Evolutionary conservation across 2,888 invertebrate species (phyloP).

Genomic region (Eucriotettix oculatus): DNA sequence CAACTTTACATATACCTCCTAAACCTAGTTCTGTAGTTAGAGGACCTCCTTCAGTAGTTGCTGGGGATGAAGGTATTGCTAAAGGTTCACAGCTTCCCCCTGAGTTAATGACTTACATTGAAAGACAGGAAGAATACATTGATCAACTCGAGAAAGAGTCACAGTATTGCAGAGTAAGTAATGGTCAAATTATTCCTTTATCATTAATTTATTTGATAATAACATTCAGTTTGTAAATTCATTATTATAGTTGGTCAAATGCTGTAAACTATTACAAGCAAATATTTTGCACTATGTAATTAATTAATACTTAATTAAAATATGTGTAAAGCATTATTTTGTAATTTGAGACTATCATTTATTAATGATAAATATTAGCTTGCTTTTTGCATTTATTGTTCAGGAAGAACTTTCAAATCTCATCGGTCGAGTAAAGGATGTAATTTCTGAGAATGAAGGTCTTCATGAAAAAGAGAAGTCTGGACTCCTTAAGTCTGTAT

Average conservation of each 20-base stretch:
- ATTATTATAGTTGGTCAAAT: too few relatives aligned
- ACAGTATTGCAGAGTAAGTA: conserved; percentile 54
- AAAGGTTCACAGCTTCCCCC: conserved; percentile 30
- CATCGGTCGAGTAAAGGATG: conserved; percentile 67
- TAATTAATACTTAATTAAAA: too few relatives aligned
- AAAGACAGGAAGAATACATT: conserved; percentile 75
- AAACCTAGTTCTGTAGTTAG: conserved; percentile 1
- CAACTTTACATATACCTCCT: not conserved
- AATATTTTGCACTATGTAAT: too few relatives aligned
- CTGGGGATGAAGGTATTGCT: not conserved
- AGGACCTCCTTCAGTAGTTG: not conserved
- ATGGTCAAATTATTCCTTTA: not conserved
- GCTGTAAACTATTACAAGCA: too few relatives aligned
- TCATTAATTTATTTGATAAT: not conserved
- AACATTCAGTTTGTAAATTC: not conserved
- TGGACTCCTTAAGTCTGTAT: conserved; percentile 44
- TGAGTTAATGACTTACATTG: conserved; percentile 63
- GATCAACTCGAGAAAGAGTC: conserved; percentile 74
- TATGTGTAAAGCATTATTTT: too few relatives aligned
- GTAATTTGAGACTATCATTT: too few relatives aligned
- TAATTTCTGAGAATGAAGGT: conserved; percentile 68
- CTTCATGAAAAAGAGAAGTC: conserved; percentile 62
- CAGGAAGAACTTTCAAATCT: conserved; percentile 60
- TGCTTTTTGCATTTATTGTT: conserved; percentile 4
- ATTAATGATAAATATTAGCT: not conserved